These are phyloP conservation scores for Anhinga anhinga DNA, from an alignment of 2,113 vertebrate species.

Conservation along the genomic window DNA sequence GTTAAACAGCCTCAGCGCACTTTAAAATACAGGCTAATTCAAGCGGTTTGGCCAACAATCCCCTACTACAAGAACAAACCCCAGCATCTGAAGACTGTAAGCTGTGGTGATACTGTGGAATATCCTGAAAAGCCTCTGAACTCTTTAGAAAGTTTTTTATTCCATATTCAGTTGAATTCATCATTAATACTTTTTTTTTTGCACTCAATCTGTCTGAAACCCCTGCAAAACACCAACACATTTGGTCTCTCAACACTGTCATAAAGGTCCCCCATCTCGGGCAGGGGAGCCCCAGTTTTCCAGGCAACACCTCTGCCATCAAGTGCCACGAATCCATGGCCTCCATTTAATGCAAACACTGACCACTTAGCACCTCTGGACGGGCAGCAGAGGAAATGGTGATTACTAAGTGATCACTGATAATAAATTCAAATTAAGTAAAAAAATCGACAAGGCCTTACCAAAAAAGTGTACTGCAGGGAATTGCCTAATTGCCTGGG, in stretches of 20 bases:
- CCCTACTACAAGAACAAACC: background rate
- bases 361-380: background rate
- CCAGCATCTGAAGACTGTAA: background rate
- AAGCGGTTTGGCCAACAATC: background rate
- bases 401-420: background rate
- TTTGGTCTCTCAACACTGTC: background rate
- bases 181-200: background rate
- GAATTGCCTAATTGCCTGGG: background rate
- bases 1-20: background rate
- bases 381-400: background rate
- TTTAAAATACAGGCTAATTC: background rate
- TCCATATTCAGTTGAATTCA: background rate
- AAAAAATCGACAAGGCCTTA: background rate
- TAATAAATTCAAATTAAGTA: background rate
- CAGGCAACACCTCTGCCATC: background rate
- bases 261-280: background rate
- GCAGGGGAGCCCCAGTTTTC: background rate
- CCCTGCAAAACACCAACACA: background rate
- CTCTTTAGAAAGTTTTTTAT: background rate
- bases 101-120: background rate
- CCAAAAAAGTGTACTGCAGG: background rate
- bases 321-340: background rate
- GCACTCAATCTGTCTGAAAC: background rate
- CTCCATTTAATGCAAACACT: background rate
- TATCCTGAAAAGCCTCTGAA: background rate